phyloP scores from a whole-genome alignment of 1,140 invertebrate species.

The Apis laboriosa region DNA sequence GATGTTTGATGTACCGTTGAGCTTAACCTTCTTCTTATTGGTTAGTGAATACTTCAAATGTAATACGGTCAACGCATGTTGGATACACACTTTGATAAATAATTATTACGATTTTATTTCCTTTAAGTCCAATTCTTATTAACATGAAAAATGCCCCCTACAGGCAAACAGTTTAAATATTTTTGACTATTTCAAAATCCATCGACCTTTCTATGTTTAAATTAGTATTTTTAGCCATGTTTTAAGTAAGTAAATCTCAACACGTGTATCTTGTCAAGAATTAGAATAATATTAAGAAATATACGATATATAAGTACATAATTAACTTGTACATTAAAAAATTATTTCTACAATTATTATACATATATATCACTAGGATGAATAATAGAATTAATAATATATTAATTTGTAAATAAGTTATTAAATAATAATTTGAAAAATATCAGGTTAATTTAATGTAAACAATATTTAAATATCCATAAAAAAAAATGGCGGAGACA shows the following conservation, averaged over 20 bases:
- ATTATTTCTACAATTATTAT: background rate
- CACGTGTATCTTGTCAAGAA: constrained; percentile 12
- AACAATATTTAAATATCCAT: constrained; percentile 18
- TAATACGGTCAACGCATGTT: background rate
- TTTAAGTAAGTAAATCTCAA: background rate
- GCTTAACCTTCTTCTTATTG: constrained; percentile 26
- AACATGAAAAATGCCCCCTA: background rate
- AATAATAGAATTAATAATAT: too few species aligned
- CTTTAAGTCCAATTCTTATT: constrained; percentile 27
- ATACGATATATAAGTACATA: background rate
- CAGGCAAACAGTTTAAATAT: background rate
- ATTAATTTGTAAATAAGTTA: background rate
- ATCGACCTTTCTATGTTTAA: constrained; percentile 1
- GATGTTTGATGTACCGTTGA: constrained; percentile 1
- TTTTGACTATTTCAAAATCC: background rate
- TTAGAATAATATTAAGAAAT: background rate
- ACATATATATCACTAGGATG: background rate
- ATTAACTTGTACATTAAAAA: background rate
- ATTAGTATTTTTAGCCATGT: constrained; percentile 15
- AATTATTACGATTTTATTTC: constrained; percentile 7
- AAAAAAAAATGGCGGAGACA: constrained; percentile 68
- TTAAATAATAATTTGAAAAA: background rate
- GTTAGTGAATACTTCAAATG: background rate
- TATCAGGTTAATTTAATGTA: background rate
- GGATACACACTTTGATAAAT: constrained; percentile 8